These are phyloP conservation scores for Aphis craccivora DNA, from an alignment of 1,140 invertebrate genomes.

Conservation along the genomic window DNA sequence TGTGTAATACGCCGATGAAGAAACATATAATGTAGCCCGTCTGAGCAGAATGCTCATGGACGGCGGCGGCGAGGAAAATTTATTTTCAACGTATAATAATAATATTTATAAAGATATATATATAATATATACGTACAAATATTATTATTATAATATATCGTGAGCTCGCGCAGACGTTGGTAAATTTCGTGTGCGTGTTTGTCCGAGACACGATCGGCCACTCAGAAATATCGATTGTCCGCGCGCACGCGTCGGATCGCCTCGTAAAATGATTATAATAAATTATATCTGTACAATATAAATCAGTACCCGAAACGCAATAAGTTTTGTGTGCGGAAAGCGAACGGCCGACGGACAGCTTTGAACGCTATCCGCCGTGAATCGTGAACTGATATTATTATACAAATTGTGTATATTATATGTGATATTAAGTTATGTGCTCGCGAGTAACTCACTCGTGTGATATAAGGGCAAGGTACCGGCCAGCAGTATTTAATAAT, in stretches of 20 bases:
- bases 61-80: neutral
- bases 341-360: neutral
- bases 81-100: neutral
- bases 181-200: slow-evolving; percentile 1
- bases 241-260: neutral
- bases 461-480: no score
- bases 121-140: neutral
- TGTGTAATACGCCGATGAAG: neutral
- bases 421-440: neutral
- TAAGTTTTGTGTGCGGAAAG: slow-evolving; percentile 23
- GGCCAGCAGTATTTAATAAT: no score
- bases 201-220: neutral
- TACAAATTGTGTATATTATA: neutral
- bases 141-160: neutral
- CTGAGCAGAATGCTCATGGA: neutral
- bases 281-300: neutral
- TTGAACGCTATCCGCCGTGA: neutral
- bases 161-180: neutral
- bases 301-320: slow-evolving; percentile 20
- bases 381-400: neutral
- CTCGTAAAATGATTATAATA: neutral
- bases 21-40: neutral
- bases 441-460: neutral
- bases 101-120: slow-evolving; percentile 1
- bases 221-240: neutral